Percentiles rank a stretch among this genome's conserved stretches.
Evolutionary conservation across 2,113 vertebrate species (phyloP).

Genomic region (Uria lomvia): DNA sequence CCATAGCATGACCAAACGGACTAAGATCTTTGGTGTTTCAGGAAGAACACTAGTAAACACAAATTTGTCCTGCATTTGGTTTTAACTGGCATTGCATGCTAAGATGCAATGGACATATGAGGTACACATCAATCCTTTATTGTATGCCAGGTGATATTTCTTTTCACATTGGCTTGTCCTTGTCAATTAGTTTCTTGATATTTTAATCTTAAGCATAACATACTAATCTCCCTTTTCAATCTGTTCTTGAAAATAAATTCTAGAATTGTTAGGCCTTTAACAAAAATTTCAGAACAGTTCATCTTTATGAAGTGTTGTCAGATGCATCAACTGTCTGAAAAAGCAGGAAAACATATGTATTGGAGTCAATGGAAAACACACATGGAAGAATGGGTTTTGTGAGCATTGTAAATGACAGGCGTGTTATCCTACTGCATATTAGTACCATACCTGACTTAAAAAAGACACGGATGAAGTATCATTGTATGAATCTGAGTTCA

Average conservation of each 20-base stretch:
- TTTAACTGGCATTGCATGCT: background rate
- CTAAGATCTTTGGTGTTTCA: background rate
- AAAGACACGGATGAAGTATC: background rate
- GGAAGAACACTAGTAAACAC: background rate
- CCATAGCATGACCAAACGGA: background rate
- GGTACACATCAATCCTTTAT: background rate
- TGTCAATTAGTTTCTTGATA: background rate
- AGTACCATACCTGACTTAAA: background rate
- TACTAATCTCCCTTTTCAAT: background rate
- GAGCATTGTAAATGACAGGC: background rate
- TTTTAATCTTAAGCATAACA: background rate
- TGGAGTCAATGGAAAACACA: background rate
- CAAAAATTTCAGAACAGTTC: background rate
- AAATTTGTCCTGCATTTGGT: background rate
- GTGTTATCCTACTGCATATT: background rate
- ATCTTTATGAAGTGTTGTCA: background rate
- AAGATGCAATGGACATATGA: background rate
- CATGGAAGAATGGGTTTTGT: background rate
- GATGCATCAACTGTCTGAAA: background rate
- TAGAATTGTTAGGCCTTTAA: background rate
- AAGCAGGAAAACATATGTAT: background rate
- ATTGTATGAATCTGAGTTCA: background rate
- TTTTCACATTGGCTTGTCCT: background rate
- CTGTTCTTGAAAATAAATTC: background rate
- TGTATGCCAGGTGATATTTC: background rate